phyloP scores from a whole-genome alignment of 2,113 vertebrate genomes.

The Nycticorax nycticorax region DNA sequence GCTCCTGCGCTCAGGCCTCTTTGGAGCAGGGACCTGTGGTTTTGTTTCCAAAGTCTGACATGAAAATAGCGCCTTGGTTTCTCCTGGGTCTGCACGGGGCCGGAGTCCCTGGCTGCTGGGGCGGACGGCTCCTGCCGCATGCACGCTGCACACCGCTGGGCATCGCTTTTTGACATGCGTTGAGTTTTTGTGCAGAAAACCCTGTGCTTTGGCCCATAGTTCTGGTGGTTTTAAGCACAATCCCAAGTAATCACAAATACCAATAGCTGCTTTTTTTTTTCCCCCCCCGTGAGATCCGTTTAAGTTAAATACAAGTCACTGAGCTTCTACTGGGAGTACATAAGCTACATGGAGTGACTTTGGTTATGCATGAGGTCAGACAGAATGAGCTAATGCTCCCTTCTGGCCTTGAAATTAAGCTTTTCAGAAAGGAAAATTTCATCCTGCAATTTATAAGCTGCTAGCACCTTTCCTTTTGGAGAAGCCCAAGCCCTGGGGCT shows the following conservation, averaged over 20 bases:
- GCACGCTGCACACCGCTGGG: accelerated
- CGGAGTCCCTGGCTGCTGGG: neutral
- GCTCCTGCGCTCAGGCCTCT: neutral
- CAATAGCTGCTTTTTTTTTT: too few species aligned
- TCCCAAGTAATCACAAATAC: neutral
- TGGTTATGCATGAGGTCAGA: conserved; percentile 31
- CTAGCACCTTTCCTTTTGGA: neutral
- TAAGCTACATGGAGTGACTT: neutral
- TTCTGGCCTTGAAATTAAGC: neutral
- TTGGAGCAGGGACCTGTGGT: neutral
- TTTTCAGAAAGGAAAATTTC: neutral
- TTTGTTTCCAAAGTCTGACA: neutral
- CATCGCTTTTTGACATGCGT: accelerated
- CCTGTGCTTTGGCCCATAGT: neutral
- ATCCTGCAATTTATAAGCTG: neutral
- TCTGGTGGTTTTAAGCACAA: neutral
- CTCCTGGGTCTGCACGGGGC: neutral
- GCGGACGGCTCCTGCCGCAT: accelerated
- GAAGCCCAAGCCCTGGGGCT: neutral
- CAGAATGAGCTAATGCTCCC: conserved; percentile 48
- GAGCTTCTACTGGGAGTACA: neutral
- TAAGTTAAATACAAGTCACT: neutral
- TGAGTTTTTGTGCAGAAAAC: neutral
- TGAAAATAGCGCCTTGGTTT: neutral
- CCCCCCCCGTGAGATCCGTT: neutral